Base-by-base conservation (phyloP, 2,113 vertebrate species). In the Haemorhous mexicanus region DNA sequence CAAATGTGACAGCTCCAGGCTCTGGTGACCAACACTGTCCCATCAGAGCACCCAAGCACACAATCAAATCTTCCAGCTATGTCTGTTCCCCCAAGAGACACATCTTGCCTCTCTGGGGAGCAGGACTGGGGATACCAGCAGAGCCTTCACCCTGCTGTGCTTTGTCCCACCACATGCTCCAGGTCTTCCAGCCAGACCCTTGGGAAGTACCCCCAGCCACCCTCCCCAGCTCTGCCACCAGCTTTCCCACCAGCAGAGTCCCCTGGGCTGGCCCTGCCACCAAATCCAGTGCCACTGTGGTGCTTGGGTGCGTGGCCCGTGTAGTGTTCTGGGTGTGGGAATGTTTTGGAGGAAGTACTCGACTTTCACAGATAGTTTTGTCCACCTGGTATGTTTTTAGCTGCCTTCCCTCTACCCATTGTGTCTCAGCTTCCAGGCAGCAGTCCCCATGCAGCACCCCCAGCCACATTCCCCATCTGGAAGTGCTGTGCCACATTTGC, bases 171-270 rank as follows among this genome's bases (percentile, higher is more conserved):
- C 1, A 10, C 39, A 22, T 33, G 16, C 76, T 87, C 88, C 80
- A 64, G 88, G 89, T 96, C 95, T 97, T 96, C 92, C 94, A 88
- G 55, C n/a, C 2, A 9, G 4, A 23, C 47, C 62, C 67, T 37
- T 41, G 82, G 53, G 44, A 93, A 58, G 32, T 23, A n/a, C 11
- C 28, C 19, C 10, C 14, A 16, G 26, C 53, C 1, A 0, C 58
- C 44, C 46, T 47, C 19, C 30, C 37, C 7, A 3, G 35, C 37
- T 86, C 52, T 16, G 5, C 62, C 22, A 6, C 53, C 68, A 77
- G 35, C 63, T 79, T 13, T 83, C 28, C 90, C 72, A 66, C 76
- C 6, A 12, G 66, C 83, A 72, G 49, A 50, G 37, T 24, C 73
- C 63, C 56, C 55, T 1, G 0, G 24, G 49, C 90, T 77, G n/a